A percentile compares a stretch with the other conserved stretches of the same genome.
phyloP scores from a whole-genome alignment of 64 coral and sea anemone species.

The Montipora foliosa region DNA sequence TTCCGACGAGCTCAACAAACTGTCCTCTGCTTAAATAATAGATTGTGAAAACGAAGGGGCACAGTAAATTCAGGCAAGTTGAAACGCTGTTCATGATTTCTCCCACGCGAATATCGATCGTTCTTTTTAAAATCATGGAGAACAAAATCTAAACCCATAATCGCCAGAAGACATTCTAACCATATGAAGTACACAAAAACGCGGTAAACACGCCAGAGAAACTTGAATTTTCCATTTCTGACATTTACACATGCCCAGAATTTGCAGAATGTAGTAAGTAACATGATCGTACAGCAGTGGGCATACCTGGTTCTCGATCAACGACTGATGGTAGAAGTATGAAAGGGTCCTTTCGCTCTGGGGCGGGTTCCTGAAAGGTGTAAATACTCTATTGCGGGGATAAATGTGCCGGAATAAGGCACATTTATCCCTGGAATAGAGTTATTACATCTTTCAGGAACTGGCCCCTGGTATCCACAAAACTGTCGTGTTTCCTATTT shows the following conservation, averaged over 20 bases:
- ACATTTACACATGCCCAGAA: slow-evolving; percentile 76
- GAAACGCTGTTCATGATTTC: slow-evolving; percentile 71
- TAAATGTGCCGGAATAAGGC: no score
- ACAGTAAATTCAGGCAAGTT: slow-evolving; percentile 70
- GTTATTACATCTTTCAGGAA: no score
- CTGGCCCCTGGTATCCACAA: no score
- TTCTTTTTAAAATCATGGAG: slow-evolving; percentile 70
- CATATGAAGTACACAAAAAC: slow-evolving; percentile 29
- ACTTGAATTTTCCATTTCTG: slow-evolving; percentile 19
- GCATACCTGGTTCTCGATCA: background rate
- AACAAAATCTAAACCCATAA: slow-evolving; percentile 75
- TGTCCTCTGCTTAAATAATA: slow-evolving; percentile 78
- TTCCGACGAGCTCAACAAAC: slow-evolving; percentile 63
- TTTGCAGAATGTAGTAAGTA: slow-evolving; percentile 31
- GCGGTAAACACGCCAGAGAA: slow-evolving; percentile 53
- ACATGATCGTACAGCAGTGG: slow-evolving; percentile 40
- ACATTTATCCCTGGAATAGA: no score
- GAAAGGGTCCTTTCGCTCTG: no score
- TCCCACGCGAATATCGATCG: background rate
- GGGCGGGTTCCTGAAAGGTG: no score
- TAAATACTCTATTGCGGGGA: no score
- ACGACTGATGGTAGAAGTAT: background rate
- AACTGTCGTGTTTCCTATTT: no score
- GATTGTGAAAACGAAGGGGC: slow-evolving; percentile 64
- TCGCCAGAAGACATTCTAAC: slow-evolving; percentile 44